phyloP scores from a whole-genome alignment of 2,888 invertebrate genomes.

The Steinernema carpocapsae region DNA sequence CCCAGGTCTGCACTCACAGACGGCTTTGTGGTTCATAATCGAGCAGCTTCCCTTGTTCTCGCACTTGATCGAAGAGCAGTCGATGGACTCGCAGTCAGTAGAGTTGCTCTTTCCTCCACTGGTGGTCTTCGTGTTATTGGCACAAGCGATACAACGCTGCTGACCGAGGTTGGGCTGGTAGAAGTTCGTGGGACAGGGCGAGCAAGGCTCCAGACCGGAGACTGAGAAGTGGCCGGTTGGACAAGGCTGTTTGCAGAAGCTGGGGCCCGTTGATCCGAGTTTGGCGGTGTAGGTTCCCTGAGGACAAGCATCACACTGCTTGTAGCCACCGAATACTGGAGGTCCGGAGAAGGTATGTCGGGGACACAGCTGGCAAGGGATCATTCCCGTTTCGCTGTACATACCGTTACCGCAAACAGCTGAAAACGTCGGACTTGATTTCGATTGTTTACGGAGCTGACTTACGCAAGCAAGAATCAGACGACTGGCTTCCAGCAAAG shows the following conservation, averaged over 20 bases:
- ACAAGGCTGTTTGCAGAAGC: slow-evolving; percentile 78
- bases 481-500: slow-evolving; percentile 80
- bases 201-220: slow-evolving; percentile 90
- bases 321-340: slow-evolving; percentile 60
- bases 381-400: slow-evolving; percentile 83
- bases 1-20: slow-evolving; percentile 86
- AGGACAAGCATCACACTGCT: slow-evolving; percentile 81
- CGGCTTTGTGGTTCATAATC: slow-evolving; percentile 58
- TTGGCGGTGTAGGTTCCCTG: slow-evolving; percentile 70
- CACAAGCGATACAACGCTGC: slow-evolving; percentile 81
- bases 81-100: slow-evolving; percentile 82
- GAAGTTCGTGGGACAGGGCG: slow-evolving; percentile 87
- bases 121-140: slow-evolving; percentile 86
- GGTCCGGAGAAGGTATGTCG: slow-evolving; percentile 79
- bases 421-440: no score
- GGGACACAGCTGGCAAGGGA: slow-evolving; percentile 92
- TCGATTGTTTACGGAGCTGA: no score
- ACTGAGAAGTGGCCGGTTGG: slow-evolving; percentile 87
- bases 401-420: slow-evolving; percentile 93
- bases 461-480: slow-evolving; percentile 56
- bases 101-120: slow-evolving; percentile 80
- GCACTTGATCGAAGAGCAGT: slow-evolving; percentile 74
- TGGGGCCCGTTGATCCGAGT: slow-evolving; percentile 69
- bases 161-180: slow-evolving; percentile 86
- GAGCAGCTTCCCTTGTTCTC: slow-evolving; percentile 63